Percentiles rank a stretch among this genome's conserved stretches.
These are phyloP conservation scores for Ophthalmolycus amberensis DNA, from an alignment of 2,113 vertebrate genomes.

Conservation along the genomic window DNA sequence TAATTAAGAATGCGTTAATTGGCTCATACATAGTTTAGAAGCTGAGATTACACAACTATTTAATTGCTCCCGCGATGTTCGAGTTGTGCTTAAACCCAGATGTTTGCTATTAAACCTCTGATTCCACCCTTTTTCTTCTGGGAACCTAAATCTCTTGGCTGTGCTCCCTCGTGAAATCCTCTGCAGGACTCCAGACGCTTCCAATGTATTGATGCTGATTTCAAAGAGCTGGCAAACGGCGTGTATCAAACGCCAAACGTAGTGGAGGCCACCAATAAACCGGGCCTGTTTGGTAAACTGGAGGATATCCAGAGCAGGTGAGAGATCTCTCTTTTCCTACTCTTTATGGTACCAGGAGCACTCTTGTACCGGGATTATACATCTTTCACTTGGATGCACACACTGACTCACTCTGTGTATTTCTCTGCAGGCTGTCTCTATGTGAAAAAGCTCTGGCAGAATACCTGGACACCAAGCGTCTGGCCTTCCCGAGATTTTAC, in stretches of 20 bases:
- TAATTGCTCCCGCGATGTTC: conserved; percentile 63
- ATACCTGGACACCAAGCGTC: conserved; percentile 93
- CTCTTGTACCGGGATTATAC: not conserved
- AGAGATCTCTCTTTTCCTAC: conserved; percentile 13
- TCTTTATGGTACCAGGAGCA: not conserved
- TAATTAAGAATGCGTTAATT: conserved; percentile 59
- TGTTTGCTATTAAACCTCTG: conserved; percentile 71
- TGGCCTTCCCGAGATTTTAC: conserved; percentile 96
- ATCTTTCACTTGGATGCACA: not conserved
- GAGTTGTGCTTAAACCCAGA: conserved; percentile 66
- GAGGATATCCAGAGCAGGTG: conserved; percentile 94
- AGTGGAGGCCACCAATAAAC: conserved; percentile 90
- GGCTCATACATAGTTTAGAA: conserved; percentile 47
- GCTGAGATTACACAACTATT: conserved; percentile 49
- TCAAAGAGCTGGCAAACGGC: conserved; percentile 88
- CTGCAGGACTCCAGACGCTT: conserved; percentile 92
- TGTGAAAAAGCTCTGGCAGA: conserved; percentile 97
- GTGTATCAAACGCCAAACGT: conserved; percentile 90
- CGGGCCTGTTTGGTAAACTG: conserved; percentile 88
- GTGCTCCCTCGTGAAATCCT: conserved; percentile 57
- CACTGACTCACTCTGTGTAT: conserved; percentile 14
- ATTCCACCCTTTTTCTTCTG: conserved; percentile 45
- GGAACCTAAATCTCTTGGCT: conserved; percentile 41
- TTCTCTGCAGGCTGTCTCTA: conserved; percentile 85
- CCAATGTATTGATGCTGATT: conserved; percentile 91